Conservation (phyloP, 2,888 invertebrate species). For the Eremobia ochroleuca region DNA sequence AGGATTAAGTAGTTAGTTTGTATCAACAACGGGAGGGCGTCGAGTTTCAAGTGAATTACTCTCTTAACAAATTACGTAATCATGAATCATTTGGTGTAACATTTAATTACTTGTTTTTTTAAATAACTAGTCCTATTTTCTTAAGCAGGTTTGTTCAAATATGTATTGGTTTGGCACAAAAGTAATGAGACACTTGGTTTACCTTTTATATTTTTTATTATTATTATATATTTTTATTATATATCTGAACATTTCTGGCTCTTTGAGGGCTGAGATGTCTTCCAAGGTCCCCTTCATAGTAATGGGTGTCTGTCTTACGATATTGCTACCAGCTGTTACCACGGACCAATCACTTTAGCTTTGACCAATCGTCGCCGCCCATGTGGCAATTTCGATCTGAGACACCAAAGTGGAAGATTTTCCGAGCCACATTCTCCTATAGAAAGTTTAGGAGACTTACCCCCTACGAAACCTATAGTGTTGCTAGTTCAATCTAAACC, state of each 20-base stretch:
- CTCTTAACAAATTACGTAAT: constrained; percentile 30
- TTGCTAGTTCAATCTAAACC: constrained; percentile 15
- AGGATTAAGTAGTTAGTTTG: constrained; percentile 13
- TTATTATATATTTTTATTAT: too few species aligned
- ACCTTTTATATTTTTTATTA: too few species aligned
- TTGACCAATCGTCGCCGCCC: constrained; percentile 40
- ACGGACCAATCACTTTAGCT: constrained; percentile 34
- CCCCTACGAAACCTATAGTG: not conserved
- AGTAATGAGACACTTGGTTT: too few species aligned
- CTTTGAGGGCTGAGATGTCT: not conserved
- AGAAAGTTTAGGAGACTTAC: not conserved
- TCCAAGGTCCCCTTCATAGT: not conserved
- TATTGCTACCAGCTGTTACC: constrained; percentile 17
- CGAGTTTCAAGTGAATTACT: constrained; percentile 9
- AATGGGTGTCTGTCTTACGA: not conserved
- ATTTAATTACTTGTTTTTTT: constrained; percentile 6
- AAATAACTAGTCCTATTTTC: not conserved
- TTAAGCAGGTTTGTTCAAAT: not conserved
- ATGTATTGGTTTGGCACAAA: too few species aligned
- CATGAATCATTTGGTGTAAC: constrained; percentile 30
- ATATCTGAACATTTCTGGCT: not conserved
- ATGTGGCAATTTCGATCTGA: constrained; percentile 33
- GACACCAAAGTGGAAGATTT: constrained; percentile 19
- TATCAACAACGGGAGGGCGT: constrained; percentile 17
- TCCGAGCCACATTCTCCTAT: not conserved